Conservation (phyloP, 2,797 vertebrate genomes). For the Adrianichthys oophorus region DNA sequence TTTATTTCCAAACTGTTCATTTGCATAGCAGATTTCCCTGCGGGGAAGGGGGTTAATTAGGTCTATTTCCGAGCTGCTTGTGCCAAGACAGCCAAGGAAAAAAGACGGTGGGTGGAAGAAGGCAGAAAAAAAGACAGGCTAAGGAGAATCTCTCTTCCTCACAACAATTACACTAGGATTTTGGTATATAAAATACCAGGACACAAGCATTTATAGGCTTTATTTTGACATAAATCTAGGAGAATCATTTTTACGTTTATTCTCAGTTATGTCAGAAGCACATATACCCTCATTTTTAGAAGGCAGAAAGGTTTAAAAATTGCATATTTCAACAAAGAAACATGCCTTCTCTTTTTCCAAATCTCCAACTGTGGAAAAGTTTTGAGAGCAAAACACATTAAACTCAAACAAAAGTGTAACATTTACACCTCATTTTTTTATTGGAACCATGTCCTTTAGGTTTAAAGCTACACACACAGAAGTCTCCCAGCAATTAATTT, state of each 20-base stretch:
- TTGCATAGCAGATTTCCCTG: constrained; percentile 97
- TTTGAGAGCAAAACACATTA: constrained; percentile 19
- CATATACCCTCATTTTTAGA: constrained; percentile 93
- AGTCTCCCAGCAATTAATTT: constrained; percentile 91
- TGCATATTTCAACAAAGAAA: constrained; percentile 38
- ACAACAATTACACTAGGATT: constrained; percentile 95
- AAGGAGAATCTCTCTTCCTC: constrained; percentile 59
- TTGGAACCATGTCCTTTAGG: constrained; percentile 86
- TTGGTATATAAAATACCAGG: constrained; percentile 92
- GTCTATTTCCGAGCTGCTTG: constrained; percentile 94
- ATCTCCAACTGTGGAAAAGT: constrained; percentile 73
- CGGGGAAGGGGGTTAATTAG: constrained; percentile 95
- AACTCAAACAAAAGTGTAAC: constrained; percentile 83
- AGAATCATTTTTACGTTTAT: constrained; percentile 68
- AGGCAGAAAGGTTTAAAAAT: constrained; percentile 78
- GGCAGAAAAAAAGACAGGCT: constrained; percentile 17
- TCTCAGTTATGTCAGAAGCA: constrained; percentile 79
- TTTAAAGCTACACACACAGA: constrained; percentile 81
- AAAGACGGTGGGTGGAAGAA: constrained; percentile 23
- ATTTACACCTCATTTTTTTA: constrained; percentile 84
- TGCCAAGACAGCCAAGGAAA: constrained; percentile 81
- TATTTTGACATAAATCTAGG: constrained; percentile 88
- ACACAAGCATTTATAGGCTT: constrained; percentile 97
- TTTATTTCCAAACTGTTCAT: constrained; percentile 99
- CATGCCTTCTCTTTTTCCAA: constrained; percentile 80